Base-by-base conservation (phyloP, 92 coral and sea anemone species). In the Zoanthus gigantus region DNA sequence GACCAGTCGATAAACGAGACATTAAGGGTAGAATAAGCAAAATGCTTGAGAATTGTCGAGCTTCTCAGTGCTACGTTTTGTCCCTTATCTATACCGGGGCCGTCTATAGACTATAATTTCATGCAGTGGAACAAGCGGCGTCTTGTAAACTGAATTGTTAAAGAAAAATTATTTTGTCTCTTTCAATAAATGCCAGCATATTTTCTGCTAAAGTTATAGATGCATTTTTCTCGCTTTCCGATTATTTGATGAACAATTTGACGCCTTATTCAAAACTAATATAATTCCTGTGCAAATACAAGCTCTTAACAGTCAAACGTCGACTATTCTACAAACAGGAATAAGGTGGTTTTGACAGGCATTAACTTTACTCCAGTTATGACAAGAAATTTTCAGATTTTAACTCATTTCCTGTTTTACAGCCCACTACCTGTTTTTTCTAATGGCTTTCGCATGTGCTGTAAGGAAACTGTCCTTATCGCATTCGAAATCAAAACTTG, bases 361-460 rank as follows among this genome's bases (percentile, higher is more conserved):
- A 34, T 45, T 44, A 30, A 30, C 44, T 32, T 79, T 37, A 37
- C 42, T 37, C 57, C 57, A 46, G 28, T 46, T 81, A 45, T 9
- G 63, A 60, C 63, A 17, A 6, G 45, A 47, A 45, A 71, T 28
- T 66, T 23, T 65, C 44, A 32, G 29, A 45, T 66, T 46, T 46
- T 60, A 65, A 4, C 14, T 71, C 44, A 67, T 45, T 65, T 81
- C 74, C 85, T 46, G 74, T 12, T 28, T 34, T 4, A 23, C 45
- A 45, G 31, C 58, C 23, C 56, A 17, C 29, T 80, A 23, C 23
- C 44, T n/a, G 85, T 45, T 48, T 57, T 67, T 67, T 47, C 42
- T 81, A 81, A 81, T 81, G 65, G 71, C 76, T 66, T 81, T 81
- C 29, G 76, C 61, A 81, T 81, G 85, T 50, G 45, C 56, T 66